Conservation (phyloP, 2,113 vertebrate species). For the Bolborhynchus lineola region DNA sequence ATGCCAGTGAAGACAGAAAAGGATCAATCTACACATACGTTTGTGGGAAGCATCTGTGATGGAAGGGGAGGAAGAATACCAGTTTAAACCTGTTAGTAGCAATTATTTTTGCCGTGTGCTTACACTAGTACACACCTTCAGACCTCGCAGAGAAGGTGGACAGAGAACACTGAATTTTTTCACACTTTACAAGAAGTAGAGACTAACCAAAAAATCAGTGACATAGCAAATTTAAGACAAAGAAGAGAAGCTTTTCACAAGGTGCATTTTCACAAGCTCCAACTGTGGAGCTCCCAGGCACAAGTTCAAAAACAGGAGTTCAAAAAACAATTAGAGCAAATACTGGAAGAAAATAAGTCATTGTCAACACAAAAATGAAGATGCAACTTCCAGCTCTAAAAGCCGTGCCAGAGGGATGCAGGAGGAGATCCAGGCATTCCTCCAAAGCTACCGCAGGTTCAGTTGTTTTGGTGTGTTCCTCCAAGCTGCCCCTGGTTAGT, state of each 20-base stretch:
- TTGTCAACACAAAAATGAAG: not conserved
- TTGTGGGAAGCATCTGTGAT: not conserved
- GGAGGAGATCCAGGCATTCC: not conserved
- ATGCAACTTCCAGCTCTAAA: not conserved
- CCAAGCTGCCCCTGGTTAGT: not conserved
- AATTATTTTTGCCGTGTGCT: not conserved
- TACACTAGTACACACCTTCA: not conserved
- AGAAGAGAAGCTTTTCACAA: not conserved
- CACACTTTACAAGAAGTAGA: not conserved
- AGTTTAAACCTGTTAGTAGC: not conserved
- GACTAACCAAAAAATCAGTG: not conserved
- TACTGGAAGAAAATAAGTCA: not conserved
- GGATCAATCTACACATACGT: accelerated
- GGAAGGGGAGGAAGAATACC: not conserved
- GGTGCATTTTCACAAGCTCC: not conserved
- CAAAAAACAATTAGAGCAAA: not conserved
- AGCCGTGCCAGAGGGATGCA: not conserved
- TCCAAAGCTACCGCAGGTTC: not conserved
- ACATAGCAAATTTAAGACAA: not conserved
- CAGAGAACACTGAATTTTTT: not conserved
- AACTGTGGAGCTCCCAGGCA: not conserved
- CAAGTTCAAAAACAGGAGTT: not conserved
- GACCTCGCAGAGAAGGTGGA: not conserved
- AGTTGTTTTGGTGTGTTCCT: not conserved
- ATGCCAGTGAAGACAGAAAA: not conserved